Evolutionary conservation across 1,140 invertebrate species (phyloP), one percentile per base, ranked within the genome.

Genomic region (Zaprionus nigranus): DNA sequence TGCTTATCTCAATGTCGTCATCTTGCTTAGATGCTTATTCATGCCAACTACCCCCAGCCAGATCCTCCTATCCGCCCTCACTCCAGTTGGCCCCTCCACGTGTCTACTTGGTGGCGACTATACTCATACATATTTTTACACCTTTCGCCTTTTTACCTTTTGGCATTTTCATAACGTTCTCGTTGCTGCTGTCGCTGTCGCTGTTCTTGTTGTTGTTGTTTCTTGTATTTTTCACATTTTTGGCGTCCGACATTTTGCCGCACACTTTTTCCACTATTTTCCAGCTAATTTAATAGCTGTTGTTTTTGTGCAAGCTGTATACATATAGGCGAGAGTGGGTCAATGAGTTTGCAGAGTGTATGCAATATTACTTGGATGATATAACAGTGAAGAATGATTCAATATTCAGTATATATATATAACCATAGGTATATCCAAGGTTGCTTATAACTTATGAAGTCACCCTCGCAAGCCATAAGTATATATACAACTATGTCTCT

Each of bases 211-310:
- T 75, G 61, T 63, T 81, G 60, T 66, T 79, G 30, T 69, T 87
- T 63, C n/a, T 59, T 59, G 57, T 77, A 36, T 46, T 70, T 70
- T 73, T 56, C 75, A 78, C 81, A 72, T 81, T 90, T 81, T 79
- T 84, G 78, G 84, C 81, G 78, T 83, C 81, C 83, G 83, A 85
- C 83, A 88, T 87, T 84, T 87, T 81, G 84, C 81, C 78, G 84
- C 85, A 81, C 74, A 75, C 81, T 87, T 88, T 87, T 84, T 83
- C 81, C 71, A 79, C 82, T 79, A 88, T 90, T 88, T 84, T 81
- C 71, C 78, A 84, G 84, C 85, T 88, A 88, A 88, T 88, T 88
- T 88, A 88, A 85, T 90, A 90, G 81, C 85, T 67, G 78, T 88
- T 87, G 85, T 87, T 87, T 81, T 88, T 88, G 78, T 81, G 81